Evolutionary conservation across 2,113 vertebrate genomes (phyloP), one percentile per base, ranked within the genome.

Genomic region (Tetrao urogallus): DNA sequence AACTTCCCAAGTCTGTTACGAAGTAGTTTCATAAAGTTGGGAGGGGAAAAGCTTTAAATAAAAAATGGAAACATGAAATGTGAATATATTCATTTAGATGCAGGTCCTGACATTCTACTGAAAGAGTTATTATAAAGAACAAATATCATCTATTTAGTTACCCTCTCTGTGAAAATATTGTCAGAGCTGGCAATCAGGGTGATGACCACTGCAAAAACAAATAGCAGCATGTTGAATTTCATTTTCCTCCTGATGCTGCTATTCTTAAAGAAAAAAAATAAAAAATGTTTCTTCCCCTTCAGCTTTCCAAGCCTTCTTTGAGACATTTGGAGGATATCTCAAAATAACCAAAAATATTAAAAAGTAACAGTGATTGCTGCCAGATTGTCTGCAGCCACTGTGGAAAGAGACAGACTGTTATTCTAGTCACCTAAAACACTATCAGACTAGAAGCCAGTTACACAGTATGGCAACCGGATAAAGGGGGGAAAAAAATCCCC

Each of bases 291-390:
- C 78, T 92, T 72, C 65, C 94, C 93, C 48, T 96, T 97, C 91
- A 95, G 38, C n/a, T 50, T 94, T 95, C 83, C 92, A 95, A 97
- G 67, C 61, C 73, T 90, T 86, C 92, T 94, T 92, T 84, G 79
- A 97, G 93, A 96, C 94, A 97, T 95, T 95, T 97, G 95, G 95
- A 97, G 93, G 89, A 93, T 94, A 91, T 97, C 96, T 97, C 96
- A 97, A 96, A 97, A 97, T 96, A 96, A 97, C 94, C 58, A 94
- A 93, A 96, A 96, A 96, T 96, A 96, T 96, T 96, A 96, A 96
- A 96, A 96, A 92, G 96, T 96, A 96, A 87, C 96, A 95, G 94
- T 92, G 93, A 95, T 92, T 94, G 95, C 96, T 94, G 95, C 96
- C 96, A 95, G 95, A 97, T 97, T 97, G 95, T 93, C 94, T 97